phyloP scores from a whole-genome alignment of 1,140 invertebrate species.

The Leptopilina clavipes region DNA sequence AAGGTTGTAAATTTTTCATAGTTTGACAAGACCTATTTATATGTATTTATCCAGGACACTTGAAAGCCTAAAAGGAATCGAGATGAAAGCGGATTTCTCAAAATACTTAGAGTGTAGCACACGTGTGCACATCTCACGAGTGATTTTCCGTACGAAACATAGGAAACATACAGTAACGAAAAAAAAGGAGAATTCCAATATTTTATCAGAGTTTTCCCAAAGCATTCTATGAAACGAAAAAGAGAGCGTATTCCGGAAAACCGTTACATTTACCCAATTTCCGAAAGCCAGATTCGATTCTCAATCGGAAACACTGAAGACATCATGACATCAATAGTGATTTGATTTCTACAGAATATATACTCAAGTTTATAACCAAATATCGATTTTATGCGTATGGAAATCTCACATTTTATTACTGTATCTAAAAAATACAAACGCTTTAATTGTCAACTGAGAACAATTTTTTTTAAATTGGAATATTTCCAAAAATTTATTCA shows the following conservation, averaged over 20 bases:
- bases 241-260: not conserved
- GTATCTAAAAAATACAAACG: no score
- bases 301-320: constrained; percentile 8
- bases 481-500: no score
- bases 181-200: not conserved
- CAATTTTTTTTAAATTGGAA: no score
- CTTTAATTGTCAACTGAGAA: no score
- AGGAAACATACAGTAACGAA: not conserved
- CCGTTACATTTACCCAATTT: constrained; percentile 26
- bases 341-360: not conserved
- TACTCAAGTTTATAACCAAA: not conserved
- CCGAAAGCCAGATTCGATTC: constrained; percentile 5
- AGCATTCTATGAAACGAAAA: not conserved
- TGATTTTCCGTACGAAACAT: not conserved
- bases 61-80: not conserved
- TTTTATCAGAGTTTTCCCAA: constrained; percentile 13
- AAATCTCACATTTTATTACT: not conserved
- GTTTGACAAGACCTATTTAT: constrained; percentile 19
- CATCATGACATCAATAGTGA: constrained; percentile 21
- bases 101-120: not conserved
- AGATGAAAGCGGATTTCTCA: constrained; percentile 8
- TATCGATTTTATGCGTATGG: not conserved
- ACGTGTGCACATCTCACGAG: not conserved
- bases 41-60: constrained; percentile 11
- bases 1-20: constrained; percentile 6